Evolutionary conservation across 1,140 invertebrate species (phyloP).

Genomic region (Lasioglossum baleicum): DNA sequence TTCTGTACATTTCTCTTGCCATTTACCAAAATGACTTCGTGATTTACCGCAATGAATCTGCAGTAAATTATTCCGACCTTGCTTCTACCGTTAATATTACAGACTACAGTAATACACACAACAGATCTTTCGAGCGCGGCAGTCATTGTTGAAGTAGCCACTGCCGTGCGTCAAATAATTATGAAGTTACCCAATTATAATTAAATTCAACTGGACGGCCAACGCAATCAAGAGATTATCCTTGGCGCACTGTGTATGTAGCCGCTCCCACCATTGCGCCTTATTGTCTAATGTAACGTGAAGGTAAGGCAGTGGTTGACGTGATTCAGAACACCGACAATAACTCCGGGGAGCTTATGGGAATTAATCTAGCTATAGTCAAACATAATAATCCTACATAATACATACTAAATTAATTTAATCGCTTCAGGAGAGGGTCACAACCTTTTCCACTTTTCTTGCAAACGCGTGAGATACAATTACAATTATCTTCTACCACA

Average conservation of each 20-base stretch:
- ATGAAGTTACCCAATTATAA: too few species aligned
- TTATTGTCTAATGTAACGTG: not conserved
- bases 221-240: not conserved
- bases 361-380: not conserved
- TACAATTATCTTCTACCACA: too few species aligned
- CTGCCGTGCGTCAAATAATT: too few species aligned
- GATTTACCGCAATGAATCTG: too few species aligned
- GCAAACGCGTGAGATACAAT: not conserved
- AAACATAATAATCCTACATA: not conserved
- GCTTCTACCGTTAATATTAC: too few species aligned
- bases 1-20: too few species aligned
- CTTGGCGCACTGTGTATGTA: not conserved
- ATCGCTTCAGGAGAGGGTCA: not conserved
- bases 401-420: not conserved
- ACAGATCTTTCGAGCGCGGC: too few species aligned
- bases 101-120: too few species aligned
- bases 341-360: not conserved
- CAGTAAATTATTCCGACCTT: too few species aligned
- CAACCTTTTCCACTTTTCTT: not conserved
- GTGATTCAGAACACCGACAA: not conserved
- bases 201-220: too few species aligned
- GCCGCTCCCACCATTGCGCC: not conserved
- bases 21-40: too few species aligned
- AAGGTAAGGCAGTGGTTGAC: not conserved
- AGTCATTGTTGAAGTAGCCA: too few species aligned